Conservation (phyloP, 2,888 invertebrate genomes). For the Dermolepida albohirtum region DNA sequence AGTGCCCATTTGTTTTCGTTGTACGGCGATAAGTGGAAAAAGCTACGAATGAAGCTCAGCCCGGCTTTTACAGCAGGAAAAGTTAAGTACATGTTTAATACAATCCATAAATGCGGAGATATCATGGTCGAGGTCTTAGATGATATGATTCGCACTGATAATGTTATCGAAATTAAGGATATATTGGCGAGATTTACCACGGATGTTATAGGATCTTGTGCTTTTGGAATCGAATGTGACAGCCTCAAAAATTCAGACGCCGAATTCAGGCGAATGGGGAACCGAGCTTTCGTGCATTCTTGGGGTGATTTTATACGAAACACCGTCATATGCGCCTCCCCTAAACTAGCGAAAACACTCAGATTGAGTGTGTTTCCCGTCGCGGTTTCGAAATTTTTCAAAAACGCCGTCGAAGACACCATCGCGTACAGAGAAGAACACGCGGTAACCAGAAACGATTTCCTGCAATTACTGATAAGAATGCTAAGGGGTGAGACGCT, state of each 20-base stretch:
- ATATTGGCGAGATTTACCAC: constrained; percentile 69
- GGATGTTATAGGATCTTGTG: constrained; percentile 70
- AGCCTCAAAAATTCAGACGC: constrained; percentile 67
- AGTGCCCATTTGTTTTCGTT: constrained; percentile 70
- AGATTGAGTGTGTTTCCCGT: constrained; percentile 47
- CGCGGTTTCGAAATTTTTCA: constrained; percentile 51
- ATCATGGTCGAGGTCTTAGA: constrained; percentile 63
- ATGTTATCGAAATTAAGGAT: constrained; percentile 59
- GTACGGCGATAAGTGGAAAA: constrained; percentile 71
- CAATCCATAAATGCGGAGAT: constrained; percentile 68
- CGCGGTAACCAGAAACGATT: constrained; percentile 66
- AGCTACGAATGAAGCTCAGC: constrained; percentile 70
- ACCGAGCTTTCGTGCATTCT: constrained; percentile 49
- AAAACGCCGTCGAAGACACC: constrained; percentile 62
- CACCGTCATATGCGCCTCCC: constrained; percentile 51
- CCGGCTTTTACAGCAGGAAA: constrained; percentile 75
- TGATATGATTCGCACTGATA: constrained; percentile 30
- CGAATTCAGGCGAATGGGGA: constrained; percentile 61
- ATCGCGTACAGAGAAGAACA: constrained; percentile 64
- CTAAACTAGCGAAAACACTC: constrained; percentile 49
- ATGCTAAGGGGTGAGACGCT: constrained; percentile 60
- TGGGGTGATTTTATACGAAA: constrained; percentile 47
- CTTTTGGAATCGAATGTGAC: constrained; percentile 71
- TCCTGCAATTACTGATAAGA: constrained; percentile 68
- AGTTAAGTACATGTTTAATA: constrained; percentile 71